These are phyloP conservation scores for Montipora cactus DNA, from an alignment of 64 coral and sea anemone species.

Conservation along the genomic window DNA sequence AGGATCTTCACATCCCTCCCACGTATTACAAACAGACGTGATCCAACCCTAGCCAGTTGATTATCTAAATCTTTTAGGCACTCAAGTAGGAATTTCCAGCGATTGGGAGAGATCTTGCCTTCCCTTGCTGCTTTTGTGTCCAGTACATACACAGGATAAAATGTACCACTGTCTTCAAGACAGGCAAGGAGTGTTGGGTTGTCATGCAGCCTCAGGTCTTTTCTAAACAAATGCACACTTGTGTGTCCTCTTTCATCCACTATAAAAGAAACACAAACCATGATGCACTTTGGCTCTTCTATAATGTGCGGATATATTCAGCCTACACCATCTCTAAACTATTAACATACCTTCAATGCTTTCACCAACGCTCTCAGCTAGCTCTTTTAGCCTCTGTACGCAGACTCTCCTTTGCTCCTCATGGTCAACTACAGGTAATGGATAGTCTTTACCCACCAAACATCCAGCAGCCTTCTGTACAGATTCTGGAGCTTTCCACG, in stretches of 20 bases:
- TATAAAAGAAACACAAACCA: background rate
- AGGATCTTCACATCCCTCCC: slow-evolving; percentile 67
- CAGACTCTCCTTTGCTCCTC: slow-evolving; percentile 56
- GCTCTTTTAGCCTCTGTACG: slow-evolving; percentile 44
- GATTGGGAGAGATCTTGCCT: slow-evolving; percentile 75
- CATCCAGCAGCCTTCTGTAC: slow-evolving; percentile 66
- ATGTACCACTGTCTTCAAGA: slow-evolving; percentile 31
- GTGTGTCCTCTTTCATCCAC: slow-evolving; percentile 11
- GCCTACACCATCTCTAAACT: background rate
- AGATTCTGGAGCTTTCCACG: slow-evolving; percentile 76
- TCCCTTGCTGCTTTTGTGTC: slow-evolving; percentile 38
- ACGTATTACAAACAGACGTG: slow-evolving; percentile 70
- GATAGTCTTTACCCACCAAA: slow-evolving; percentile 79
- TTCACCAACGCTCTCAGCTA: background rate
- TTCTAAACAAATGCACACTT: slow-evolving; percentile 85
- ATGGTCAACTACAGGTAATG: slow-evolving; percentile 56
- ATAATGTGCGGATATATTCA: background rate
- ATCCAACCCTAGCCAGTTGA: slow-evolving; percentile 51
- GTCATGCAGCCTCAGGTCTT: slow-evolving; percentile 86
- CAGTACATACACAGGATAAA: slow-evolving; percentile 74
- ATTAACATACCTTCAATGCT: background rate
- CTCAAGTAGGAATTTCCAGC: slow-evolving; percentile 77
- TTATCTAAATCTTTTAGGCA: slow-evolving; percentile 51
- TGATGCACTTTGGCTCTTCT: background rate
- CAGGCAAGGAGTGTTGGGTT: slow-evolving; percentile 71